Base-by-base conservation (phyloP, 2,888 invertebrate genomes). In the Willowsia nigromaculata region DNA sequence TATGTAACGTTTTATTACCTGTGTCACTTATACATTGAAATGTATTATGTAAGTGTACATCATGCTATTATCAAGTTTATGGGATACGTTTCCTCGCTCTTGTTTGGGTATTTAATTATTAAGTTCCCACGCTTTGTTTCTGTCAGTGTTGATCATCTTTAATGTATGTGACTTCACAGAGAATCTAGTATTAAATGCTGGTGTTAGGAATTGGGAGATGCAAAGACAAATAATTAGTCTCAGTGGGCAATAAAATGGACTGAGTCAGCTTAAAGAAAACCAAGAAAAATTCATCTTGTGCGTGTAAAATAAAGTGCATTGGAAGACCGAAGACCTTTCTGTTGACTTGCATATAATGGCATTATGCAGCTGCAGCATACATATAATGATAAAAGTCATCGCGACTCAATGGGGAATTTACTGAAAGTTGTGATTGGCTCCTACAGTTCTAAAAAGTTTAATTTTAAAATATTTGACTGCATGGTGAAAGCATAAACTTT, bases 171-270 rank as follows among this genome's bases (percentile, higher is more conserved):
- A n/a, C n/a, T n/a, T n/a, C n/a, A n/a, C n/a, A n/a, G n/a, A n/a
- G n/a, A n/a, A n/a, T n/a, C n/a, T n/a, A n/a, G n/a, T n/a, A n/a
- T n/a, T n/a, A n/a, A n/a, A n/a, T 30, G 13, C 5, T 3, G 11
- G 47, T 47, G 13, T 9, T 33, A 11, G 59, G 7, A 81, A 37
- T 25, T 43, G n/a, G 25, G 25, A 47, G n/a, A n/a, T n/a, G n/a
- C n/a, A 82, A 47, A 13, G 30, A 82, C 47, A 80, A 40, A 50
- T 82, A 82, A 82, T 68, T 65, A 82, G 82, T 65, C 82, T 25
- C 82, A 33, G 22, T 68, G 82, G 65, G 82, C 47, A 82, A 82
- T 65, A 50, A 82, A 82, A 81, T 37, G 59, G n/a, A 80, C 56
- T 33, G 18, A 43, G 27, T 62, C 43, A 83, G 68, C 83, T 30